phyloP scores from a whole-genome alignment of 2,797 vertebrate species.

The Microcaecilia unicolor region DNA sequence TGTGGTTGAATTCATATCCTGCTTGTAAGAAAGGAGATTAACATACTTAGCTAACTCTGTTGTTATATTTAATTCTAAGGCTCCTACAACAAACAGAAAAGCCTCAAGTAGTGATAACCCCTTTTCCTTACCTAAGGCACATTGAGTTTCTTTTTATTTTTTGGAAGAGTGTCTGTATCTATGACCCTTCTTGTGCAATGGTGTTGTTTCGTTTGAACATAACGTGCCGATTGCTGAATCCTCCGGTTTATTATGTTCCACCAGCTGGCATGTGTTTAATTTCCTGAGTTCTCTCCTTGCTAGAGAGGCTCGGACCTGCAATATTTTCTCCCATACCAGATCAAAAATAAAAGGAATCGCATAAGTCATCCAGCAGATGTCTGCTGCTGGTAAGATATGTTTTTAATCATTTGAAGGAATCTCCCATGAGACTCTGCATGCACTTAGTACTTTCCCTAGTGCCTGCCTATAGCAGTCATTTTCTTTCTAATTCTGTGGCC shows the following conservation, averaged over 20 bases:
- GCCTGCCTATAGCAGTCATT: background rate
- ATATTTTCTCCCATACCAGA: slow-evolving; percentile 30
- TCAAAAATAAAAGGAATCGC: slow-evolving; percentile 9
- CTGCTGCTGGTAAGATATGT: slow-evolving; percentile 21
- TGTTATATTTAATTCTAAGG: background rate
- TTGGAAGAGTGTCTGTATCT: no score
- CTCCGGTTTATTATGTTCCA: slow-evolving; percentile 18
- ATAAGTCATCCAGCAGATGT: slow-evolving; percentile 33
- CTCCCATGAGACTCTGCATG: slow-evolving; percentile 2
- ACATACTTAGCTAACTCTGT: background rate
- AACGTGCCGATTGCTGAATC: slow-evolving; percentile 22
- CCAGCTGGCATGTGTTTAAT: slow-evolving; percentile 23
- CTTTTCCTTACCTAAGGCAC: slow-evolving; percentile 1
- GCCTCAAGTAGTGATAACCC: background rate
- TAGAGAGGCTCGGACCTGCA: slow-evolving; percentile 8
- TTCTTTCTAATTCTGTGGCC: no score
- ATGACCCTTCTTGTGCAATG: no score
- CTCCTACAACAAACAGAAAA: background rate
- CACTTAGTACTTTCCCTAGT: background rate
- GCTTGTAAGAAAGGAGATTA: background rate
- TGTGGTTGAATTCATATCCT: background rate
- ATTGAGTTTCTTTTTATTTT: no score
- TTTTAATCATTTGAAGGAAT: slow-evolving; percentile 29
- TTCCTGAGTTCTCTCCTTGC: slow-evolving; percentile 20
- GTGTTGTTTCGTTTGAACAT: slow-evolving; percentile 12